Conservation (phyloP, 2,888 invertebrate species). For the Lepidonotus clava region DNA sequence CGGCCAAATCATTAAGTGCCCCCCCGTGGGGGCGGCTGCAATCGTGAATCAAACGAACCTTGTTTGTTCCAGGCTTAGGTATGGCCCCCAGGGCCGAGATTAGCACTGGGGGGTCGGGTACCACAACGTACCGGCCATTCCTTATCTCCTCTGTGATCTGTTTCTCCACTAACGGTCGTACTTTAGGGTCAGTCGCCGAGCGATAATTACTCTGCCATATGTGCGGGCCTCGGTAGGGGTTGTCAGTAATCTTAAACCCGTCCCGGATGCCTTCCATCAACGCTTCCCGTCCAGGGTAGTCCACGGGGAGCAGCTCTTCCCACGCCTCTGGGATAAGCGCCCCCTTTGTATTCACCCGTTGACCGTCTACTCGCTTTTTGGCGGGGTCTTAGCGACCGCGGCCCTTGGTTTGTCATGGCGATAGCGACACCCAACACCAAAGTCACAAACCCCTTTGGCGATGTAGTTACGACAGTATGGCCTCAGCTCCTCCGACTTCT, state of each 20-base stretch:
- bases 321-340: not conserved
- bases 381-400: too few relatives aligned
- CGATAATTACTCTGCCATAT: too few relatives aligned
- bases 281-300: not conserved
- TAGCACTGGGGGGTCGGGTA: not conserved
- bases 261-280: not conserved
- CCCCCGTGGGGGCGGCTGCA: not conserved
- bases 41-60: not conserved
- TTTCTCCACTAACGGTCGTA: too few relatives aligned
- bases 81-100: not conserved
- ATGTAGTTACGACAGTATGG: not conserved
- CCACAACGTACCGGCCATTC: not conserved
- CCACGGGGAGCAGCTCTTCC: not conserved
- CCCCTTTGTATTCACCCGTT: too few relatives aligned
- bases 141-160: not conserved
- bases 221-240: not conserved
- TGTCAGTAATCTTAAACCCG: conserved; percentile 2
- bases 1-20: not conserved
- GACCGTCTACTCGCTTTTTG: too few relatives aligned
- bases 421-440: not conserved
- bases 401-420: too few relatives aligned
- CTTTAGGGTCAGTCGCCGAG: too few relatives aligned
- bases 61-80: not conserved
- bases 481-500: not conserved
- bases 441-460: not conserved